Percentiles rank a stretch among this genome's conserved stretches.
Evolutionary conservation across 2,888 invertebrate genomes (phyloP).

Genomic region (Catocala nupta): DNA sequence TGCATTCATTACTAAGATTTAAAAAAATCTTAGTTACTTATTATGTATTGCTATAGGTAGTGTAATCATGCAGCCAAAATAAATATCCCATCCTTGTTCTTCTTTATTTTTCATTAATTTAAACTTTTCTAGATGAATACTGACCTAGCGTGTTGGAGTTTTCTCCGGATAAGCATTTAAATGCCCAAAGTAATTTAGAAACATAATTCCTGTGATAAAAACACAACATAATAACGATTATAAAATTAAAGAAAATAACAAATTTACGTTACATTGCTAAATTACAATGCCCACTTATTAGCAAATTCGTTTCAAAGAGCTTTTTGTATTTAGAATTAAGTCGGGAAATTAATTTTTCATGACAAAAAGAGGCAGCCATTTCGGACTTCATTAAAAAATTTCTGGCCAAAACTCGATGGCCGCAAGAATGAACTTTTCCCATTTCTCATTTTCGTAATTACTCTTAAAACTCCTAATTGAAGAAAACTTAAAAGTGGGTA

Average conservation of each 20-base stretch:
- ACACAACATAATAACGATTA: conserved; percentile 2
- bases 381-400: conserved; percentile 76
- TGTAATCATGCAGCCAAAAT: too few species aligned
- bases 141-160: too few species aligned
- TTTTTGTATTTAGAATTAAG: conserved; percentile 62
- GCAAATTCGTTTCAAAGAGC: conserved; percentile 50
- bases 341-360: conserved; percentile 67
- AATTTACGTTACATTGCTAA: conserved; percentile 25
- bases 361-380: conserved; percentile 67
- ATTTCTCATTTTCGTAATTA: conserved; percentile 82
- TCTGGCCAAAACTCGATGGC: conserved; percentile 71
- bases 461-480: conserved; percentile 74
- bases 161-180: too few species aligned
- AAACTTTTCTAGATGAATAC: too few species aligned
- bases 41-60: too few species aligned
- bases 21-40: too few species aligned
- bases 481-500: conserved; percentile 61
- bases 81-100: too few species aligned
- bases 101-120: too few species aligned
- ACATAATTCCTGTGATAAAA: conserved; percentile 4
- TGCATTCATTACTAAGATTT: too few species aligned
- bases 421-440: conserved; percentile 77
- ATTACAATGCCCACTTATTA: conserved; percentile 51
- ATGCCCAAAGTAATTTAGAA: conserved; percentile 1
- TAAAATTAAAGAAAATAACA: conserved; percentile 19